Evolutionary conservation across 2,113 vertebrate genomes (phyloP), one percentile per base, ranked within the genome.

Genomic region (Clarias gariepinus): DNA sequence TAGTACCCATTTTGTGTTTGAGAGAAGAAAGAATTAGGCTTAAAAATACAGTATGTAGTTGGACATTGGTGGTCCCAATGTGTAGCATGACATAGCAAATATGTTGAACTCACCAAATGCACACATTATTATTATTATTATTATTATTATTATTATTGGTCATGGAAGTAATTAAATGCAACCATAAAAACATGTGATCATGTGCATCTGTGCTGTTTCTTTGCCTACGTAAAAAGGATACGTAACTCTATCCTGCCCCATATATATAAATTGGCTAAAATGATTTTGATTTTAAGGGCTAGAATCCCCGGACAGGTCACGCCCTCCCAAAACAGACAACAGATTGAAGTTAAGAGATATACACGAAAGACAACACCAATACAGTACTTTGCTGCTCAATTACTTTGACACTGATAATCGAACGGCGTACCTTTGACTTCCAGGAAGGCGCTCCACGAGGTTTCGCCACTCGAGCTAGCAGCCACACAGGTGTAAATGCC

Each of bases 401-500:
- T 9, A 13, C 64, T 71, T 41, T 47, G 41, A 6, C 0, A 18
- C 2, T 60, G 16, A 30, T 82, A 25, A 52, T 21, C 10, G 0
- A 33, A n/a, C 53, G 1, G 36, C 89, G 88, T 92, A 99, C 98
- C 98, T 94, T 97, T 96, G 83, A 99, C 97, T 89, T 99, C 98
- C 89, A 99, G 91, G 87, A 99, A 97, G 69, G 98, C 96, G 80
- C 98, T 99, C 98, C 98, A 99, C 3, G 97, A 98, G 0, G 98
- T 99, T 91, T 99, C 98, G 4, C 98, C 98, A 88, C 96, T 99
- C 85, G 98, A 99, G 93, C 98, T 99, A 68, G 98, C 97, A 4
- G 97, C 98, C 92, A 99, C 97, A 53, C 98, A 99, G 6, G 98
- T 99, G 52, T 99, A 99, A 85, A 98, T 97, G 81, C 98, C 98